A percentile compares a stretch with the other conserved stretches of the same genome.
These are phyloP conservation scores for Ictalurus furcatus DNA, from an alignment of 2,113 vertebrate species.

Conservation along the genomic window DNA sequence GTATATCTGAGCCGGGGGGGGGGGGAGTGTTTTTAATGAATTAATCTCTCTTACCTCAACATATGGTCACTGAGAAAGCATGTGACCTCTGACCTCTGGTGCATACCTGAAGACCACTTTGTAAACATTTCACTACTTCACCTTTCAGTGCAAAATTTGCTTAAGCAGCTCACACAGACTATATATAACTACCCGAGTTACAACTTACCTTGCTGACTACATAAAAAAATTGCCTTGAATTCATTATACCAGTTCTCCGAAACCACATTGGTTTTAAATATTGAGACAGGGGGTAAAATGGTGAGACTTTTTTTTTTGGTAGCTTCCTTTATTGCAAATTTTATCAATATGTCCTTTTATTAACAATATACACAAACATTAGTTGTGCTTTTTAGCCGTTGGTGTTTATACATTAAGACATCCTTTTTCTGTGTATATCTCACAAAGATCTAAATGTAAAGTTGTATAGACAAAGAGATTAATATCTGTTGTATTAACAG, in stretches of 20 bases:
- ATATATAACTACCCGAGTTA: not conserved
- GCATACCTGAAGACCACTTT: not conserved
- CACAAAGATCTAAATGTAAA: not conserved
- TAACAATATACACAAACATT: not conserved
- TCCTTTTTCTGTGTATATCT: not conserved
- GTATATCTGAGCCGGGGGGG: not conserved
- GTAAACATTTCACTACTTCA: slow-evolving; percentile 20
- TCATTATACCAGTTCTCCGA: not conserved
- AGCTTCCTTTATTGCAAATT: not conserved
- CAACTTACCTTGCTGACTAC: not conserved
- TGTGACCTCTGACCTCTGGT: slow-evolving; percentile 8
- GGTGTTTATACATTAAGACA: not conserved
- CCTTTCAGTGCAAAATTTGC: slow-evolving; percentile 15
- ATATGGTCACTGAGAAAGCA: not conserved
- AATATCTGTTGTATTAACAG: slow-evolving; percentile 18
- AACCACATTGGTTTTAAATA: not conserved
- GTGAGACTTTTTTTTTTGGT: not conserved
- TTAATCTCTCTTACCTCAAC: not conserved
- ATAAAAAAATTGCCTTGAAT: not conserved
- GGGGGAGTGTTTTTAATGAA: not conserved
- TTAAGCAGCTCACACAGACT: not conserved
- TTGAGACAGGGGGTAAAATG: not conserved
- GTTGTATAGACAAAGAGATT: not conserved
- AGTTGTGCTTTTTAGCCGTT: not conserved
- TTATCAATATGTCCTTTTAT: not conserved